Conservation (phyloP, 2,797 vertebrate species). For the Oreortyx pictus region DNA sequence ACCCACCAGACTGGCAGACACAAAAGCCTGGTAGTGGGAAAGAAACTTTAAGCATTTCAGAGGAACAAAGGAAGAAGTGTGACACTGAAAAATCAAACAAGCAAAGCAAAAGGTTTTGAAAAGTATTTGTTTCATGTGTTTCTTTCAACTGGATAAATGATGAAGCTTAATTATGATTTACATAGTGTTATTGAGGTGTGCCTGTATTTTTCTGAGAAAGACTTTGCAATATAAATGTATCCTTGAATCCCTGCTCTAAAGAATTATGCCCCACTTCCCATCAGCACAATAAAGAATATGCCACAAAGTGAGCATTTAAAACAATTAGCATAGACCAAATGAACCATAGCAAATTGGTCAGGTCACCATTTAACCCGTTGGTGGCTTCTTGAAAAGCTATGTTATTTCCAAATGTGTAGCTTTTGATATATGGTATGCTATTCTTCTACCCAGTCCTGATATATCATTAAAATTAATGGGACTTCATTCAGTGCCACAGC, state of each 20-base stretch:
- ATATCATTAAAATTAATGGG: constrained; percentile 72
- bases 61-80: neutral
- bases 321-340: constrained; percentile 70
- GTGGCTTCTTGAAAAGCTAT: constrained; percentile 33
- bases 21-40: constrained; percentile 81
- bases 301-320: constrained; percentile 70
- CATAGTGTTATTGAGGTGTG: neutral
- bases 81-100: neutral
- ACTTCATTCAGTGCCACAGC: constrained; percentile 40
- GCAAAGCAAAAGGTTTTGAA: constrained; percentile 6
- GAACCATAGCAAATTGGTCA: constrained; percentile 39
- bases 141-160: constrained; percentile 38
- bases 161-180: constrained; percentile 61
- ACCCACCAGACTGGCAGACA: constrained; percentile 84
- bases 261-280: constrained; percentile 50
- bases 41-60: constrained; percentile 46
- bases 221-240: constrained; percentile 41
- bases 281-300: constrained; percentile 54
- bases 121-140: constrained; percentile 37
- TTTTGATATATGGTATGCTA: constrained; percentile 48
- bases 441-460: constrained; percentile 62
- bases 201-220: constrained; percentile 35
- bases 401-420: constrained; percentile 47
- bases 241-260: constrained; percentile 38
- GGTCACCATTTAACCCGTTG: constrained; percentile 70